A percentile compares a stretch with the other conserved stretches of the same genome.
Conservation (phyloP, 2,113 vertebrate genomes). For the Brienomyrus brachyistius region DNA sequence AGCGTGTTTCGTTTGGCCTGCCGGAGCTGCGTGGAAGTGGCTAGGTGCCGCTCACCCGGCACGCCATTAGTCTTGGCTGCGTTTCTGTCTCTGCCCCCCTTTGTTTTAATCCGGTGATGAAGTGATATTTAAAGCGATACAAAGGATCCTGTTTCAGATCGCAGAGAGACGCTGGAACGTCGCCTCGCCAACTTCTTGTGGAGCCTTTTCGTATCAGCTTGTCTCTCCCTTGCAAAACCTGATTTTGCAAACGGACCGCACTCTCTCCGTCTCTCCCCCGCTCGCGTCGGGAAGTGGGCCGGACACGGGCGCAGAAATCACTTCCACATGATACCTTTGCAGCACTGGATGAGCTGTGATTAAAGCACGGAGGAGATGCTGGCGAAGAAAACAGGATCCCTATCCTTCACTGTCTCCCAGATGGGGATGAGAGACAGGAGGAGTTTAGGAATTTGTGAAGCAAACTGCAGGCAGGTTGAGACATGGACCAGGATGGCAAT, state of each 20-base stretch:
- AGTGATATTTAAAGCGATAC: slow-evolving; percentile 4
- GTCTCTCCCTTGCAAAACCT: background rate
- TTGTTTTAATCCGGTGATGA: slow-evolving; percentile 6
- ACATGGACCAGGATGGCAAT: background rate
- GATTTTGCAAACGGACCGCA: background rate
- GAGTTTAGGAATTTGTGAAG: background rate
- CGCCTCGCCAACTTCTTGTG: too few relatives aligned
- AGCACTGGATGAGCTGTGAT: background rate
- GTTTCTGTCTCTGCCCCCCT: background rate
- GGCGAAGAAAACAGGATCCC: background rate
- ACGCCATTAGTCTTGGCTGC: background rate
- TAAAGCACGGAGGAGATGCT: background rate
- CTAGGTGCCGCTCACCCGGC: background rate
- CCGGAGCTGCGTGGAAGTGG: background rate
- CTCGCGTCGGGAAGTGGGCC: background rate
- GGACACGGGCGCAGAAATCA: background rate
- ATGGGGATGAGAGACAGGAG: background rate
- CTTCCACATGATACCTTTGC: background rate
- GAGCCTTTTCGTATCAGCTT: background rate
- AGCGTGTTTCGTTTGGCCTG: background rate
- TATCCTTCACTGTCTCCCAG: background rate
- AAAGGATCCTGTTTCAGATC: background rate
- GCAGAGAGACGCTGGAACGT: background rate
- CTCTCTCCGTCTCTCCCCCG: background rate
- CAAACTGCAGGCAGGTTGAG: background rate